Conservation (phyloP, 2,797 vertebrate species). For the Malurus splendens region DNA sequence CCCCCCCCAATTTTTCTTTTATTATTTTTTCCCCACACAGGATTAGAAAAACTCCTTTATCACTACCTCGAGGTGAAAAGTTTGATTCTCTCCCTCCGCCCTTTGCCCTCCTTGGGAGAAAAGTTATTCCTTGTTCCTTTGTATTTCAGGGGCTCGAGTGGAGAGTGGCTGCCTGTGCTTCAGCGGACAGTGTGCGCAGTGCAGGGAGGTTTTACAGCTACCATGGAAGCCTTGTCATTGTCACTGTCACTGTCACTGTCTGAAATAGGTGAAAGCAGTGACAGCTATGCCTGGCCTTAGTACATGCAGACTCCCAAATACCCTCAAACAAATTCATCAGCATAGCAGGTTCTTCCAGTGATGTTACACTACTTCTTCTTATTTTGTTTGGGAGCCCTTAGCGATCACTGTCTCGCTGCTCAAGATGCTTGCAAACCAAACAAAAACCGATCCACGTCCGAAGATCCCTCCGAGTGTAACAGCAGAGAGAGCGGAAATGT, state of each 20-base stretch:
- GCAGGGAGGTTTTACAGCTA: not conserved
- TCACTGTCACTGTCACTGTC: not conserved
- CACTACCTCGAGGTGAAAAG: not conserved
- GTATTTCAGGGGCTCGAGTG: not conserved
- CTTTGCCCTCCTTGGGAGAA: not conserved
- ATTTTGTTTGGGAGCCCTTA: not conserved
- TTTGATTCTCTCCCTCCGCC: not conserved
- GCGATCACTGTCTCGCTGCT: fast-evolving
- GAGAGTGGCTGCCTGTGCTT: not conserved
- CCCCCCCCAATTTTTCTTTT: fast-evolving
- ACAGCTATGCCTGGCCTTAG: not conserved
- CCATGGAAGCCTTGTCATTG: not conserved
- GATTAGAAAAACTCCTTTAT: not conserved
- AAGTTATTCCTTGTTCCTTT: not conserved
- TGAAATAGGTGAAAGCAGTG: not conserved
- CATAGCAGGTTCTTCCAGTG: not conserved
- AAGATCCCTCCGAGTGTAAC: not conserved
- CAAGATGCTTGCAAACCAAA: not conserved
- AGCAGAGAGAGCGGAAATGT: not conserved
- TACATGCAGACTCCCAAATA: not conserved
- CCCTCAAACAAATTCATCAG: not conserved
- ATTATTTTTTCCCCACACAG: fast-evolving
- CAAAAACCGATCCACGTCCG: fast-evolving
- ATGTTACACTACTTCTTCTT: not conserved
- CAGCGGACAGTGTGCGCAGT: fast-evolving